Percentiles rank a stretch among this genome's conserved stretches.
These are phyloP conservation scores for Pocota personata DNA, from an alignment of 2,888 invertebrate genomes.

Conservation along the genomic window DNA sequence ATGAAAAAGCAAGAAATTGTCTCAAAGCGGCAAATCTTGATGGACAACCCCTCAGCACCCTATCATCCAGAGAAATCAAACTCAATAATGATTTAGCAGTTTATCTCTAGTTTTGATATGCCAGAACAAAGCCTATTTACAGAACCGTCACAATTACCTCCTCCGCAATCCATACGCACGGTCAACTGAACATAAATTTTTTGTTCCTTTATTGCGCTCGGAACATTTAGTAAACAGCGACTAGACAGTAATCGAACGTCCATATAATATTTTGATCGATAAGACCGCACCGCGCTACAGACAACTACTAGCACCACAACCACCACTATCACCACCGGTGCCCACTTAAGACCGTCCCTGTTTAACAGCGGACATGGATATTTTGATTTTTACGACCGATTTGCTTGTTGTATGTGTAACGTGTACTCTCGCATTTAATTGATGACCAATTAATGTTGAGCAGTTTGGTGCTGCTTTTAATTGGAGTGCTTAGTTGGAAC, in stretches of 20 bases:
- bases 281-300: constrained; percentile 33
- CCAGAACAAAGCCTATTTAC: constrained; percentile 48
- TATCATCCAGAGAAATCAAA: constrained; percentile 49
- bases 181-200: constrained; percentile 14
- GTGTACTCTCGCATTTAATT: constrained; percentile 40
- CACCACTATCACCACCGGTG: no score
- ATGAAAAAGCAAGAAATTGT: constrained; percentile 28
- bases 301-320: no score
- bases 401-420: constrained; percentile 4
- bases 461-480: constrained; percentile 38
- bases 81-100: constrained; percentile 28
- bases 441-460: constrained; percentile 69
- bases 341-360: not conserved
- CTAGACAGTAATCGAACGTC: constrained; percentile 54
- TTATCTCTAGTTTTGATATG: constrained; percentile 11
- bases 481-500: constrained; percentile 21
- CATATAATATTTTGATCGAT: constrained; percentile 60
- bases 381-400: constrained; percentile 39
- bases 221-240: constrained; percentile 50
- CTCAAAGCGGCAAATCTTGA: constrained; percentile 50
- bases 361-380: constrained; percentile 12
- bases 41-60: constrained; percentile 60
- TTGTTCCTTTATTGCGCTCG: not conserved
- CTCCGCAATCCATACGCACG: constrained; percentile 41
- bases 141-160: constrained; percentile 54